Conservation (phyloP, 2,113 vertebrate genomes). For the Pluvialis apricaria region DNA sequence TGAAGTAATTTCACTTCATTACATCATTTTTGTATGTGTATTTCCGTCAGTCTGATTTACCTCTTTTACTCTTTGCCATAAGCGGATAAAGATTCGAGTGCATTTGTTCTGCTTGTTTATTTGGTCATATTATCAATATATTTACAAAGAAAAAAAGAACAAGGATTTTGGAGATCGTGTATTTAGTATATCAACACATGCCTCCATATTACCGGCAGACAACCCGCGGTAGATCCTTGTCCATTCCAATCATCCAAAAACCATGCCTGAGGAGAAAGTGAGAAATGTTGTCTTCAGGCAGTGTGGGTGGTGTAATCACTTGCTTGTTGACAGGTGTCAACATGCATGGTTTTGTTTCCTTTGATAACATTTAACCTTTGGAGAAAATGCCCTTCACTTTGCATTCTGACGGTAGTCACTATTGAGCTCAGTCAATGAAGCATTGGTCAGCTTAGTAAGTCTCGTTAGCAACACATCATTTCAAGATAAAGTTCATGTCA, state of each 20-base stretch:
- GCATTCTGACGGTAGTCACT: not conserved
- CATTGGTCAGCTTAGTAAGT: not conserved
- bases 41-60: not conserved
- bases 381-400: not conserved
- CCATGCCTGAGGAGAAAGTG: not conserved
- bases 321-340: not conserved
- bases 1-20: not conserved
- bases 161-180: not conserved
- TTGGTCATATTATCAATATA: not conserved
- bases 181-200: not conserved
- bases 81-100: not conserved
- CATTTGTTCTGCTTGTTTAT: not conserved
- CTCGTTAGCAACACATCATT: not conserved
- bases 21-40: not conserved
- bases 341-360: not conserved
- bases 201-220: not conserved
- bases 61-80: not conserved
- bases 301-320: not conserved
- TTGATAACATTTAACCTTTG: not conserved
- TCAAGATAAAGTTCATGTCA: not conserved
- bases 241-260: not conserved
- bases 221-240: not conserved
- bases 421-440: not conserved
- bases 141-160: not conserved
- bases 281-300: not conserved